Conservation (phyloP, 1,140 invertebrate species). For the Apis dorsata region DNA sequence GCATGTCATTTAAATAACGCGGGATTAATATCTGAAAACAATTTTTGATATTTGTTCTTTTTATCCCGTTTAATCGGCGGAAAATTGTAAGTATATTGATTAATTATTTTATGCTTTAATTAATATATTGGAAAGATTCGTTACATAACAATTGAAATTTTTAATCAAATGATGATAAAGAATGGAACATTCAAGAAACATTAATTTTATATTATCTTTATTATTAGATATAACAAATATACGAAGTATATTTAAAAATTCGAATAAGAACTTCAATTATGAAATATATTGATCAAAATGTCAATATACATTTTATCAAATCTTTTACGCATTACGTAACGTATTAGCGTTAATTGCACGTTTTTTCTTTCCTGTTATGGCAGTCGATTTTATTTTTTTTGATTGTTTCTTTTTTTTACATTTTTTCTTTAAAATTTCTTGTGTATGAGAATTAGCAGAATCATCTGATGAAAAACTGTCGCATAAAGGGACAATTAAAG, state of each 20-base stretch:
- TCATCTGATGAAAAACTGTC: slow-evolving; percentile 80
- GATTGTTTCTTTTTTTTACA: slow-evolving; percentile 79
- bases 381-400: slow-evolving; percentile 50
- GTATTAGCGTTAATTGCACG: slow-evolving; percentile 36
- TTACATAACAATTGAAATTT: background rate
- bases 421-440: slow-evolving; percentile 75
- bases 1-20: slow-evolving; percentile 20
- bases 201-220: too few species aligned
- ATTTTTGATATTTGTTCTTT: background rate
- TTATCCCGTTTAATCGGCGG: background rate
- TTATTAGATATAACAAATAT: background rate
- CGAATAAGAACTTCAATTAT: background rate
- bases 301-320: background rate
- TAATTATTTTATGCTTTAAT: background rate
- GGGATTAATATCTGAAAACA: background rate
- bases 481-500: slow-evolving; percentile 47
- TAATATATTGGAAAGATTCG: background rate
- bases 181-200: background rate
- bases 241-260: background rate
- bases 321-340: slow-evolving; percentile 15
- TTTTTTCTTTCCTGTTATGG: slow-evolving; percentile 7
- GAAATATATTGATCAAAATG: background rate
- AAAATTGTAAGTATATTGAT: slow-evolving; percentile 3
- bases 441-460: slow-evolving; percentile 33
- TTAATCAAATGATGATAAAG: background rate